Conservation (phyloP, 2,113 vertebrate genomes). For the Carollia perspicillata region DNA sequence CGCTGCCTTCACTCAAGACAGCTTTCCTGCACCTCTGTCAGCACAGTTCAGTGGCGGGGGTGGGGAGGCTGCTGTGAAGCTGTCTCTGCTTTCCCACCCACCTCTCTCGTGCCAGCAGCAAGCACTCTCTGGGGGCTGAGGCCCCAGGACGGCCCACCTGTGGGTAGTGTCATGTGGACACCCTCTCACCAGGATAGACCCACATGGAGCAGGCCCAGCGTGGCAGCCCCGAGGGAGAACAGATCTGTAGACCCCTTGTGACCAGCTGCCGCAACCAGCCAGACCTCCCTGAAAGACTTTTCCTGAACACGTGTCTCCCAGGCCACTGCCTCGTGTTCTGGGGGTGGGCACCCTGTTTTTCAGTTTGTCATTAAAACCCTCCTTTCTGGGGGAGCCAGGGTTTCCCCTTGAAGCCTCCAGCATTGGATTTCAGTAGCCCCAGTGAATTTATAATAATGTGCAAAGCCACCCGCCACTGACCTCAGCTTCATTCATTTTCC, state of each 20-base stretch:
- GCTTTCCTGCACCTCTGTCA: background rate
- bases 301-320: background rate
- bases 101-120: background rate
- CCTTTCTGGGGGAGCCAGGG: slow-evolving; percentile 16
- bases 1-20: background rate
- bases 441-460: slow-evolving; percentile 51
- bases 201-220: background rate
- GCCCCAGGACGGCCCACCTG: background rate
- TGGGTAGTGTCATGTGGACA: background rate
- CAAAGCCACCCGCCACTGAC: slow-evolving; percentile 58
- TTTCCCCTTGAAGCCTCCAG: background rate
- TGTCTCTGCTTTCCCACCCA: background rate
- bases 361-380: background rate
- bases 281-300: background rate
- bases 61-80: too few relatives aligned
- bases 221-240: background rate
- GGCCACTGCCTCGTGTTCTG: background rate
- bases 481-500: slow-evolving; percentile 55
- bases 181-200: background rate
- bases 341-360: background rate
- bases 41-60: background rate
- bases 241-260: background rate
- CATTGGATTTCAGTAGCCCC: slow-evolving; percentile 17
- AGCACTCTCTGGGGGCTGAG: background rate
- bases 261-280: background rate